phyloP scores from a whole-genome alignment of 2,888 invertebrate species.

The Acholoe squamosa region DNA sequence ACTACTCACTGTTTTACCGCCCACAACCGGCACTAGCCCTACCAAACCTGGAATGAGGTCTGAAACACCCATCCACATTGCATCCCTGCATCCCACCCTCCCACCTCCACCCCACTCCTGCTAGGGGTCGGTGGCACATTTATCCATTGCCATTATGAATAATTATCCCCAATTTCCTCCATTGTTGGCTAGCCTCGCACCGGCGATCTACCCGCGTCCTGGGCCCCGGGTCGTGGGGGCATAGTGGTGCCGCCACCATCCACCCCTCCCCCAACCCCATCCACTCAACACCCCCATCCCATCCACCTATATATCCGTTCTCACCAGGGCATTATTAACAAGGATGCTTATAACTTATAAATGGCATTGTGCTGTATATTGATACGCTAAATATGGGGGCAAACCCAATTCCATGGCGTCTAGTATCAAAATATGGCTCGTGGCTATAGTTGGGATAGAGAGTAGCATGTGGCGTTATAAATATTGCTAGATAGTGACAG shows the following conservation, averaged over 20 bases:
- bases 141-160: constrained; percentile 54
- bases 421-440: too few species aligned
- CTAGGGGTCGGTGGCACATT: constrained; percentile 23
- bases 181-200: constrained; percentile 44
- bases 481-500: too few species aligned
- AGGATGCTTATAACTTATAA: too few species aligned
- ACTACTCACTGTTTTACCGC: not conserved
- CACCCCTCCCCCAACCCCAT: not conserved
- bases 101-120: not conserved
- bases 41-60: constrained; percentile 22
- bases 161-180: constrained; percentile 60
- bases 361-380: too few species aligned
- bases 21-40: not conserved
- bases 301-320: not conserved
- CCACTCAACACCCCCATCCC: not conserved
- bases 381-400: too few species aligned
- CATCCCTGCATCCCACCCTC: not conserved
- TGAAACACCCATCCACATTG: not conserved
- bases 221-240: not conserved
- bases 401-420: too few species aligned
- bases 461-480: too few species aligned
- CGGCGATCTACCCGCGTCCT: not conserved
- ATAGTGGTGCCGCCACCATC: not conserved
- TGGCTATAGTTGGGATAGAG: too few species aligned
- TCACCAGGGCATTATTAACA: not conserved